Conservation (phyloP, 2,113 vertebrate genomes). For the Ptyas mucosa region DNA sequence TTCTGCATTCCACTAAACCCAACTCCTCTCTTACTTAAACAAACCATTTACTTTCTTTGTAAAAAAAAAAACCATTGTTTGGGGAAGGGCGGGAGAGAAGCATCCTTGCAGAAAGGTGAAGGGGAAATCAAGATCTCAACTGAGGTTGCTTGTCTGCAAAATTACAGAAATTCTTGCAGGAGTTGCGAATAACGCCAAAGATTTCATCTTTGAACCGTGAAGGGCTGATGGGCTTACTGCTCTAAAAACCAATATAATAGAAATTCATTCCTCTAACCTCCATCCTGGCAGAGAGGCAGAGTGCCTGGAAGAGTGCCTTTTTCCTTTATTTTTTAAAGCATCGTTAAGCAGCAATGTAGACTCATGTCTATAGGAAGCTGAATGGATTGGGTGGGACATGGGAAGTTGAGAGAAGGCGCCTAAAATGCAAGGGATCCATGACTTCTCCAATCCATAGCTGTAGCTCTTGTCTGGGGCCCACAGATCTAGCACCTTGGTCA, state of each 20-base stretch:
- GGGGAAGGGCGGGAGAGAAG: background rate
- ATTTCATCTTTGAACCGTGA: background rate
- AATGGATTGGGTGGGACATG: too few species aligned
- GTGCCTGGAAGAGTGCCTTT: too few species aligned
- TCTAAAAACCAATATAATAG: too few species aligned
- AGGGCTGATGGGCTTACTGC: background rate
- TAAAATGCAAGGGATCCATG: too few species aligned
- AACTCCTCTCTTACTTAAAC: constrained; percentile 1
- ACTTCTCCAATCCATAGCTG: too few species aligned
- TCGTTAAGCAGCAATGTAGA: too few species aligned
- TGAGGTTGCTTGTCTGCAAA: background rate
- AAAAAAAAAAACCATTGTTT: background rate
- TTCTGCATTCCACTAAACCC: background rate
- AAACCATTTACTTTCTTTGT: background rate
- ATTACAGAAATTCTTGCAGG: background rate
- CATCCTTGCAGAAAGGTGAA: background rate
- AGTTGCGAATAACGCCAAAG: background rate
- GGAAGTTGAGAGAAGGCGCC: too few species aligned
- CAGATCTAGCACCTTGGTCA: too few species aligned
- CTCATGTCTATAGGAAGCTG: too few species aligned
- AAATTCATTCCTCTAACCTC: too few species aligned
- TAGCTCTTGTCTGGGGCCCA: too few species aligned
- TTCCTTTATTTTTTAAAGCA: too few species aligned
- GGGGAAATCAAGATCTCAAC: background rate
- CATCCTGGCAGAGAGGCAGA: background rate